Evolutionary conservation across 1,140 invertebrate species (phyloP), one percentile per base, ranked within the genome.

Genomic region (Drosophila erecta): DNA sequence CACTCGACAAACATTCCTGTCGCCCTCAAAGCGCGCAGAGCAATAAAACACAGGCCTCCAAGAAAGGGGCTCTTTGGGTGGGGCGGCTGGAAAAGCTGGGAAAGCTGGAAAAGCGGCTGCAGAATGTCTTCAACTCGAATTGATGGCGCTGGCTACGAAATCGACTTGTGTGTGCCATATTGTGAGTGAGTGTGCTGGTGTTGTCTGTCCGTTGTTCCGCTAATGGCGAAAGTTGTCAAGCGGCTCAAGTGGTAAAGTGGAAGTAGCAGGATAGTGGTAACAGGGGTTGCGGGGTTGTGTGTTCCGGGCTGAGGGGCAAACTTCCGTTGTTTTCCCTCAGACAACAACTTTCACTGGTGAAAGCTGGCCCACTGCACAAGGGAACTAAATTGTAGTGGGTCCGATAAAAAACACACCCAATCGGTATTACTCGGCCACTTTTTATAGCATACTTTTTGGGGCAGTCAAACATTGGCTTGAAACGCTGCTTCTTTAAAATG

Each of bases 161-260:
- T 87, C 84, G 79, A 87, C 84, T 87, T 83, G 76, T 87, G 76
- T 84, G 67, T 64, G 53, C 66, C 66, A 70, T 70, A 70, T 70
- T 74, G 69, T 65, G 27, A 65, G 58, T 54, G 50, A 47, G 43
- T 64, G 77, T 79, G 70, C 53, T 57, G 58, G 69, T 79, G 56
- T 62, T 76, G 51, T 58, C 53, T 49, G 65, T 53, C 75, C 79
- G 85, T 87, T 85, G 83, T 87, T 71, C 74, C 83, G 76, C 83
- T 87, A 87, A 87, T 87, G 83, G 83, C 79, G 76, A 87, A 87
- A 87, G 83, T 87, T 87, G 83, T 87, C 83, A 89, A 81, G 70
- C 83, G 76, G 75, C 71, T 79, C 74, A 76, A 79, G 67, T 46
- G 64, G 53, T 54, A 75, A 70, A 58, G 54, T 51, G 62, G 57